These are phyloP conservation scores for Leiothrix lutea DNA, from an alignment of 2,113 vertebrate genomes.

Conservation along the genomic window DNA sequence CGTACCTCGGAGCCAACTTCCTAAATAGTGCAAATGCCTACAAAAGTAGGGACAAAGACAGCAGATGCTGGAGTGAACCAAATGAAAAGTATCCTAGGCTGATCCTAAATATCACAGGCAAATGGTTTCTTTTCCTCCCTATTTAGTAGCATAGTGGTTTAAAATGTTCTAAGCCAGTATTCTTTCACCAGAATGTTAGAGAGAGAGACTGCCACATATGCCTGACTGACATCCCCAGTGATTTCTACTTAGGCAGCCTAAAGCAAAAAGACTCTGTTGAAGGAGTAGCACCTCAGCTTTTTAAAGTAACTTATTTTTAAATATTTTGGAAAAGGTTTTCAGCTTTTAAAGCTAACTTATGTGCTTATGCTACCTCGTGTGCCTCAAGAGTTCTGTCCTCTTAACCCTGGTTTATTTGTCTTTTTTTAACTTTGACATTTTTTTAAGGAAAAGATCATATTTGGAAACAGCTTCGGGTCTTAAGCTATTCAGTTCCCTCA, in stretches of 20 bases:
- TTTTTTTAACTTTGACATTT: not conserved
- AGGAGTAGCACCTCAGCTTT: not conserved
- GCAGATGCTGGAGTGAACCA: constrained; percentile 15
- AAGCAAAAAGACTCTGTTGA: not conserved
- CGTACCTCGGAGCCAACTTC: constrained; percentile 7
- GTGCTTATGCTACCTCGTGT: not conserved
- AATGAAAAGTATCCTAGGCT: not conserved
- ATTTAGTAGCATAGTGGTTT: not conserved
- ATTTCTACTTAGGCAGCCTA: not conserved
- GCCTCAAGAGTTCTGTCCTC: not conserved
- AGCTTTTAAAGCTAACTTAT: not conserved
- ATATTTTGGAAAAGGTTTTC: not conserved
- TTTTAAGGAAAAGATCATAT: not conserved
- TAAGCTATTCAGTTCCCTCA: not conserved
- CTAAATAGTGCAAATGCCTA: constrained; percentile 8
- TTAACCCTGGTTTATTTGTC: not conserved
- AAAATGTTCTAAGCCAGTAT: not conserved
- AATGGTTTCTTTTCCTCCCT: not conserved
- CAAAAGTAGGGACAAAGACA: not conserved
- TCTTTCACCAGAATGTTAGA: not conserved
- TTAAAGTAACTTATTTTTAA: not conserved
- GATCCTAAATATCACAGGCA: not conserved
- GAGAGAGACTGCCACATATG: not conserved
- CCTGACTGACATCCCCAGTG: not conserved
- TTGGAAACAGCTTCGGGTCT: not conserved